Conservation (phyloP, 1,140 invertebrate genomes). For the Penaeus vannamei region DNA sequence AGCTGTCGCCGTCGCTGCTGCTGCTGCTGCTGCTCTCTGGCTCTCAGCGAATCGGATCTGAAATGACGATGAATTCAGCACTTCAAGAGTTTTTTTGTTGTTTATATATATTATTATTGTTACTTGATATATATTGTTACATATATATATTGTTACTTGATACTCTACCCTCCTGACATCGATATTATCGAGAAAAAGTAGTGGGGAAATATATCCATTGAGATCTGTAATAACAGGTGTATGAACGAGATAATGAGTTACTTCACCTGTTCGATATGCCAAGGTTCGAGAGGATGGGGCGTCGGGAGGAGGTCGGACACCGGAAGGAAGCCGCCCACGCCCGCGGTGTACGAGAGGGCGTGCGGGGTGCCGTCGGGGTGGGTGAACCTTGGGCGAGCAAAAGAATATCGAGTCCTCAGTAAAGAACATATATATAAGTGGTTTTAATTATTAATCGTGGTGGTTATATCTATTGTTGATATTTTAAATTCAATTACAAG, state of each 20-base stretch:
- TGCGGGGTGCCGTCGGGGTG: slow-evolving; percentile 39
- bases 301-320: slow-evolving; percentile 44
- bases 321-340: slow-evolving; percentile 41
- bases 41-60: slow-evolving; percentile 23
- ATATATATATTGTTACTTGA: neutral
- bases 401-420: neutral
- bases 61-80: too few relatives aligned
- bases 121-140: neutral
- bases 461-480: too few relatives aligned
- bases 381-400: neutral
- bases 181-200: too few relatives aligned
- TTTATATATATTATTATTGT: neutral
- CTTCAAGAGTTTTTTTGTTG: too few relatives aligned
- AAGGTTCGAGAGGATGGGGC: slow-evolving; percentile 44
- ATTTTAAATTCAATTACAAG: too few relatives aligned
- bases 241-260: too few relatives aligned
- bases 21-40: slow-evolving; percentile 11
- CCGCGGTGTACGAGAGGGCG: slow-evolving; percentile 44
- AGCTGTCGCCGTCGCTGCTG: neutral
- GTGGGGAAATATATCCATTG: too few relatives aligned
- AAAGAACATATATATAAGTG: neutral
- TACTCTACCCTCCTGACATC: neutral
- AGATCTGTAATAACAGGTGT: too few relatives aligned
- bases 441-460: too few relatives aligned
- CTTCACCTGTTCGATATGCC: slow-evolving; percentile 42